Base-by-base conservation (phyloP, 2,113 vertebrate species). In the Mus spicilegus region DNA sequence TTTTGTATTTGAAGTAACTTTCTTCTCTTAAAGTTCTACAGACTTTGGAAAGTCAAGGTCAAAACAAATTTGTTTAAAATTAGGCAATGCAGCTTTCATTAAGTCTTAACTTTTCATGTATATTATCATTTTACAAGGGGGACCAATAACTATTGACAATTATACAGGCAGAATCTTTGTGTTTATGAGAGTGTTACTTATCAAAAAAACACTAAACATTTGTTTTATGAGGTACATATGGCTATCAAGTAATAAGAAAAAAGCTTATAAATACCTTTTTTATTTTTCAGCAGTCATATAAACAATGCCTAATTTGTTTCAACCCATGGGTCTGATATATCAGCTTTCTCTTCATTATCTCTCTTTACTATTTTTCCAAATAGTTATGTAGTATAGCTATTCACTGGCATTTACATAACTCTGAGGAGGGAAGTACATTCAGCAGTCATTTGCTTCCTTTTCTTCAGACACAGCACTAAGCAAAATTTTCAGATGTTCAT, bases 21-120 rank as follows among this genome's bases (percentile, higher is more conserved):
- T 92, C 67, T 97, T 76, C 28, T 91, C 89, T 78, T 63, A 87
- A 97, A 97, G 63, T 95, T 84, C 39, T 58, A 88, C 0, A 85
- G 58, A 95, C 67, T 96, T 97, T 96, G 70, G n/a, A 96, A 98
- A 98, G 87, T 98, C 93, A 98, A 98, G 54, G 89, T 97, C 97
- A 89, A 77, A 98, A 96, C 85, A 61, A 81, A 86, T 95, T 96
- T 91, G 75, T 58, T 84, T 87, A 91, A 65, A 51, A 96, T 90
- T 86, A 94, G 56, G 77, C 94, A 95, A 42, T 90, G 56, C 2
- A 94, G 10, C 22, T 97, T 67, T 96, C 95, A 88, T 81, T 96
- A 97, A 96, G 89, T 61, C 33, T 85, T 90, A 69, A 49, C 65
- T 93, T 87, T 97, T 97, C 82, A 75, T 95, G 96, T 54, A 56